Evolutionary conservation across 2,797 vertebrate genomes (phyloP), one percentile per base, ranked within the genome.

Genomic region (Sebastes paucispinis): DNA sequence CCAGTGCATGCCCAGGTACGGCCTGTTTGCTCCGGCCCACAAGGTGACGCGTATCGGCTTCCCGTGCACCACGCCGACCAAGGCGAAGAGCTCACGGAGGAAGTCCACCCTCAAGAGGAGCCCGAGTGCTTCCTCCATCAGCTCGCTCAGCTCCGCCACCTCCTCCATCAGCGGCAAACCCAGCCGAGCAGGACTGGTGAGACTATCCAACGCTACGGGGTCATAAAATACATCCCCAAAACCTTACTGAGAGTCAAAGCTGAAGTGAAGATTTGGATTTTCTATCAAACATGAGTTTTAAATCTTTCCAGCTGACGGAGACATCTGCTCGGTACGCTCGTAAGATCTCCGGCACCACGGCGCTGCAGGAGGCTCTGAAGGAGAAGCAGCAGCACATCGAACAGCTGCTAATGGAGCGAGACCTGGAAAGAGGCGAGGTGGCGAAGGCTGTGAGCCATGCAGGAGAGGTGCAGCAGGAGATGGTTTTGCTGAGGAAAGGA

Each of bases 331-430:
- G 98, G 2, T 99, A 99, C 32, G 95, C 97, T 31, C 96, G 98
- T 43, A 99, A 99, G 94, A 99, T 99, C 82, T 99, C 98, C 0
- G 97, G 98, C 87, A 99, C 97, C 93, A 99, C 98, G 0, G 98
- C 98, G 50, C 96, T 99, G 43, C 98, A 99, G 93, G 98, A 99
- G 93, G 98, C 98, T 0, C 95, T 99, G 91, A 99, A 99, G 94
- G 98, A 99, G 96, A 99, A 99, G 87, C 98, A 99, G 95, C 98
- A 99, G 92, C 98, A 99, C 94, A 99, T 99, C 64, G 98, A 99
- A 73, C 98, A 99, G 94, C 97, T 99, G 85, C 95, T 99, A 79
- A 97, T 96, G 0, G 98, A 99, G 89, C 94, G 97, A 74, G 98
- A 99, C 91, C 91, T 98, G 90, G 98, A 99, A 94, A 95, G 98